phyloP scores from a whole-genome alignment of 1,140 invertebrate species.

The Drosophila ercepeae region DNA sequence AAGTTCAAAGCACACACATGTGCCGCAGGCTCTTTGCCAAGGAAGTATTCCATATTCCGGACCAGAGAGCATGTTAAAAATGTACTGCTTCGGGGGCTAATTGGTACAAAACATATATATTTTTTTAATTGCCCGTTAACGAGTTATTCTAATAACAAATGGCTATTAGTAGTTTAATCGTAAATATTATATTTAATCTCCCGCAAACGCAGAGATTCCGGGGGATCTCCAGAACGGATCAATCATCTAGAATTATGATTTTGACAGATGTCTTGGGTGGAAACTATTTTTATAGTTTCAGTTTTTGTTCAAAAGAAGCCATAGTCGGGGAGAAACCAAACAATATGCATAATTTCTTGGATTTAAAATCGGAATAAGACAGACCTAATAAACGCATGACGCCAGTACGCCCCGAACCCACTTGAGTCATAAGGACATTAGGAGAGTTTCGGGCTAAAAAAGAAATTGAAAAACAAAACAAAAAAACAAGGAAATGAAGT shows the following conservation, averaged over 20 bases:
- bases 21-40: not conserved
- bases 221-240: constrained; percentile 1
- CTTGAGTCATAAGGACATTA: constrained; percentile 75
- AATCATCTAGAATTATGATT: constrained; percentile 40
- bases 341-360: constrained; percentile 39
- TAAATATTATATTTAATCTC: not conserved
- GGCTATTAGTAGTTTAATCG: not conserved
- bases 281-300: constrained; percentile 28
- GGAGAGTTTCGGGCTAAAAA: constrained; percentile 60
- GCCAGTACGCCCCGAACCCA: constrained; percentile 69
- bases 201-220: not conserved
- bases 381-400: constrained; percentile 67
- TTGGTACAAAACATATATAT: constrained; percentile 8
- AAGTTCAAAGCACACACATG: constrained; percentile 9
- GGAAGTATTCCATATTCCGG: not conserved
- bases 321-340: not conserved
- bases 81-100: constrained; percentile 10
- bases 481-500: constrained; percentile 43
- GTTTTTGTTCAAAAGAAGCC: not conserved
- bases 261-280: constrained; percentile 13
- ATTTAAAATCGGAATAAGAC: constrained; percentile 25
- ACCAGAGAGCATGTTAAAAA: not conserved
- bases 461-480: constrained; percentile 26
- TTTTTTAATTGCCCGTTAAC: constrained; percentile 16
- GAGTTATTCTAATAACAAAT: not conserved